These are phyloP conservation scores for Halcyon chelicuti DNA, from an alignment of 2,797 vertebrate species.

Conservation along the genomic window DNA sequence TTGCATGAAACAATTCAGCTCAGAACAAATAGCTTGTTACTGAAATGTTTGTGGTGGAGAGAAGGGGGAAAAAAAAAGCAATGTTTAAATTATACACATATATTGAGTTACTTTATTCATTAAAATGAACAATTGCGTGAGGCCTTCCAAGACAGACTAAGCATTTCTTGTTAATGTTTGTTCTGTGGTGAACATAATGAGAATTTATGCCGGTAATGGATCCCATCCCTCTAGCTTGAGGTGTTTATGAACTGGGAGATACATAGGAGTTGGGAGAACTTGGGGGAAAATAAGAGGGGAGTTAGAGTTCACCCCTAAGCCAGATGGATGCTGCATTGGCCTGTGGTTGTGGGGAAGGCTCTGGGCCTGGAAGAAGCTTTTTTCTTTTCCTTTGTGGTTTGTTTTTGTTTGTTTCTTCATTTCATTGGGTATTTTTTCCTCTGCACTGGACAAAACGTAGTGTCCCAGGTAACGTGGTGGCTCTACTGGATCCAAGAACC, in stretches of 20 bases:
- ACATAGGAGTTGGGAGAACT: background rate
- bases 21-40: slow-evolving; percentile 70
- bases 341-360: background rate
- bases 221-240: background rate
- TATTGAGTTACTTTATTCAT: slow-evolving; percentile 63
- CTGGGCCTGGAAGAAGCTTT: background rate
- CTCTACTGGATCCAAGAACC: background rate
- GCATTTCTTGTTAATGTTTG: slow-evolving; percentile 23
- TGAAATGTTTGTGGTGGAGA: slow-evolving; percentile 49
- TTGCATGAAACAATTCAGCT: slow-evolving; percentile 69
- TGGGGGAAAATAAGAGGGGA: no score
- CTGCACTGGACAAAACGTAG: background rate
- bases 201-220: background rate
- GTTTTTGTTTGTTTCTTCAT: background rate
- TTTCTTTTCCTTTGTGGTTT: no score
- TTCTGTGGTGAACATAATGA: background rate
- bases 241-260: background rate
- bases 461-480: accelerated
- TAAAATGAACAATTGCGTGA: slow-evolving; percentile 53
- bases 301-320: background rate
- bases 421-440: background rate
- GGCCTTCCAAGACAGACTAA: background rate
- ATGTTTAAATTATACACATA: slow-evolving; percentile 35
- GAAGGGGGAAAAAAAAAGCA: background rate
- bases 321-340: accelerated